Evolutionary conservation across 1,140 invertebrate species (phyloP).

Genomic region (Neodiprion pinetum): DNA sequence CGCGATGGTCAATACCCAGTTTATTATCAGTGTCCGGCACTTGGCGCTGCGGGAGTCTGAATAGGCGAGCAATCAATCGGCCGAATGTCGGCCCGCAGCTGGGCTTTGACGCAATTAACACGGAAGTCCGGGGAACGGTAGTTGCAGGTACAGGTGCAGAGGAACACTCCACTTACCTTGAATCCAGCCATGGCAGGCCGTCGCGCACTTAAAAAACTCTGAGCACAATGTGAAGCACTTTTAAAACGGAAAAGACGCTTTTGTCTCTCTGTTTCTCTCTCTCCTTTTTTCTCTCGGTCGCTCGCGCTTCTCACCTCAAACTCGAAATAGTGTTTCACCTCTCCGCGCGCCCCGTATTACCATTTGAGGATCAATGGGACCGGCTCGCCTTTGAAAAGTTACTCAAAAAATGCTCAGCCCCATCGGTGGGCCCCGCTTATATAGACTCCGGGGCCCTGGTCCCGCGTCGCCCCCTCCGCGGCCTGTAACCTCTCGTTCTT

Average conservation of each 20-base stretch:
- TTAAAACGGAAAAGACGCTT: not conserved
- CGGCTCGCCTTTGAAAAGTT: constrained; percentile 11
- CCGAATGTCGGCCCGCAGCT: too few species aligned
- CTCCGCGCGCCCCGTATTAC: not conserved
- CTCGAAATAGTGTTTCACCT: not conserved
- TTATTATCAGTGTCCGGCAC: too few species aligned
- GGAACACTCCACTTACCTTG: constrained; percentile 45
- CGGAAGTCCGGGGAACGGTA: too few species aligned
- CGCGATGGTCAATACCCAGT: too few species aligned
- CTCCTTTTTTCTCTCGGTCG: not conserved
- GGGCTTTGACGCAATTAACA: too few species aligned
- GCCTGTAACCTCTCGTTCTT: not conserved
- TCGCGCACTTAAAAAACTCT: constrained; percentile 28
- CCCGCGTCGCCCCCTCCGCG: constrained; percentile 11
- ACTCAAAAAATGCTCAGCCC: constrained; percentile 56
- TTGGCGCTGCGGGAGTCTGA: too few species aligned
- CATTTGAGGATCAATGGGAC: not conserved
- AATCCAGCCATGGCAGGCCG: constrained; percentile 45
- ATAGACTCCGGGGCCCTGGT: constrained; percentile 52
- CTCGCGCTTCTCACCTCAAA: too few species aligned
- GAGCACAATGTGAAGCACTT: constrained; percentile 24
- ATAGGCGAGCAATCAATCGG: too few species aligned
- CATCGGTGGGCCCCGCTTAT: constrained; percentile 50
- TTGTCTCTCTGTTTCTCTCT: not conserved
- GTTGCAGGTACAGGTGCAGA: too few species aligned